Percentiles rank a stretch among this genome's conserved stretches.
Conservation (phyloP, 1,140 invertebrate species). For the Coelopa frigida region DNA sequence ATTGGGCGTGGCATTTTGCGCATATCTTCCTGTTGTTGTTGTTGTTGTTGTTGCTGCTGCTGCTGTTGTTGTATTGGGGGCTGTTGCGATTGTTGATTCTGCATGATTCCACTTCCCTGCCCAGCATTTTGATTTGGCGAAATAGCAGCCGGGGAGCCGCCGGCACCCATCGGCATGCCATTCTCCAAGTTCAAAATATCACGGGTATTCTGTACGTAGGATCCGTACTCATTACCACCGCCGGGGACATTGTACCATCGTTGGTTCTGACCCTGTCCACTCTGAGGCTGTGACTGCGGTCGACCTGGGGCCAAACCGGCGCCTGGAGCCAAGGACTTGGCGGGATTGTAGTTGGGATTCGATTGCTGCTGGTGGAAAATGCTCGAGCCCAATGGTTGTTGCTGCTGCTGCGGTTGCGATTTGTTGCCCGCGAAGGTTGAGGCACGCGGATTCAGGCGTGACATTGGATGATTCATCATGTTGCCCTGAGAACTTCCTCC, state of each 20-base stretch:
- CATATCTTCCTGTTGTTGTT: slow-evolving; percentile 53
- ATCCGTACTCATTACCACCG: slow-evolving; percentile 28
- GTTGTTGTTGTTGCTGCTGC: slow-evolving; percentile 17
- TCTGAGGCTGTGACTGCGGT: slow-evolving; percentile 22
- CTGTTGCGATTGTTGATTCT: slow-evolving; percentile 20
- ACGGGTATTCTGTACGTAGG: slow-evolving; percentile 23
- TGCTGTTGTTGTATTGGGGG: slow-evolving; percentile 41
- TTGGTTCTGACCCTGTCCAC: slow-evolving; percentile 17
- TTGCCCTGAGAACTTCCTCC: slow-evolving; percentile 1
- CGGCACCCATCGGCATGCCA: slow-evolving; percentile 23
- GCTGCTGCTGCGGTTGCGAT: slow-evolving; percentile 12
- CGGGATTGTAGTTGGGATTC: slow-evolving; percentile 20
- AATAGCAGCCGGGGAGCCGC: background rate
- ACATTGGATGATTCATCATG: slow-evolving; percentile 49
- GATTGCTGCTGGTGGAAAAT: slow-evolving; percentile 22
- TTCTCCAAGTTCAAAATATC: slow-evolving; percentile 40
- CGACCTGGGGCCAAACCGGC: slow-evolving; percentile 13
- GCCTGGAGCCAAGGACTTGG: slow-evolving; percentile 8
- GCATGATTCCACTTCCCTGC: slow-evolving; percentile 40
- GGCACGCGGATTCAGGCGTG: slow-evolving; percentile 70
- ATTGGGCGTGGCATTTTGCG: slow-evolving; percentile 68
- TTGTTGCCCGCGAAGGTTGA: slow-evolving; percentile 56
- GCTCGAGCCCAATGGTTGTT: slow-evolving; percentile 7
- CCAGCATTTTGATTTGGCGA: slow-evolving; percentile 26
- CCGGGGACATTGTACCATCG: no score